Evolutionary conservation across 2,797 vertebrate species (phyloP), one percentile per base, ranked within the genome.

Genomic region (Lagocephalus sceleratus): DNA sequence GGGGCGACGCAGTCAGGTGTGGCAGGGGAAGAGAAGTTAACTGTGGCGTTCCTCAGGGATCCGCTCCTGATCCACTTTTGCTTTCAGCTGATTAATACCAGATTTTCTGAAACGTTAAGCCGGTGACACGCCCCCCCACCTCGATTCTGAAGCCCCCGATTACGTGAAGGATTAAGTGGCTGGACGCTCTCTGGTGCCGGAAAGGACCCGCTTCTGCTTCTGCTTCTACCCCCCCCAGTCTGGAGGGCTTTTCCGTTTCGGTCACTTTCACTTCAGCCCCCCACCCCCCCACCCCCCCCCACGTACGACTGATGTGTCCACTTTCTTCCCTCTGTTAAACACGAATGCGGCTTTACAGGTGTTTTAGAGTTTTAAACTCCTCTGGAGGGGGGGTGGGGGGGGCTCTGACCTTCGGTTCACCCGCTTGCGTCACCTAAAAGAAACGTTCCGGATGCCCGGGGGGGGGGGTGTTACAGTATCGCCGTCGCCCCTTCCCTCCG

Each of bases 371-470:
- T 12, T 7, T 35, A 12, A 35, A 35, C 6, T 12, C 19, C 11
- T 9, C n/a, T n/a, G n/a, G n/a, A n/a, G n/a, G n/a, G n/a, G n/a
- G n/a, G n/a, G n/a, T n/a, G n/a, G n/a, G n/a, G n/a, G n/a, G n/a
- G n/a, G n/a, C n/a, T 10, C 40, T 59, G 56, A 65, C 35, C 58
- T 50, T 74, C 35, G 54, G 59, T 51, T 60, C 48, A 55, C 60
- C 35, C 63, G 42, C 63, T 69, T 58, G 58, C 68, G 55, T 76
- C 75, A 79, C 49, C 22, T 50, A 41, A 22, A 58, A 32, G 35
- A 49, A 47, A 38, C 54, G 57, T 42, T 22, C 51, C 29, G 43
- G 47, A 40, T n/a, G 41, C 29, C 16, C 8, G 55, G 63, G 74
- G 51, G 47, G 19, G 54, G 10, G 6, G n/a, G 51, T 12, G 44